Evolutionary conservation across 2,113 vertebrate species (phyloP).

Genomic region (Sapayoa aenigma): DNA sequence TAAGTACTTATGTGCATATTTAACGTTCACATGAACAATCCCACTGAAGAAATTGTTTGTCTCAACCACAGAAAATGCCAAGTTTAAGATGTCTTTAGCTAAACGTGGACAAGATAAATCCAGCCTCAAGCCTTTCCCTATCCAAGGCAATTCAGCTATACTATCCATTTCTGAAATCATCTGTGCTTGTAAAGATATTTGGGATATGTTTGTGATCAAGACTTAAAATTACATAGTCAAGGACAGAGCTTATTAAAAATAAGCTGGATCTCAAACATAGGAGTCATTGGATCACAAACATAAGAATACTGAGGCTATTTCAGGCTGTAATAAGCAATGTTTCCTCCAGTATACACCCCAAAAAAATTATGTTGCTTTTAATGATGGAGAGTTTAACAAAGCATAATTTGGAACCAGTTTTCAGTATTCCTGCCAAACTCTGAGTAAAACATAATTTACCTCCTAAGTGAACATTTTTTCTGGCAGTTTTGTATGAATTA

Average conservation of each 20-base stretch:
- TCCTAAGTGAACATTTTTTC: conserved; percentile 59
- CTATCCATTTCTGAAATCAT: not conserved
- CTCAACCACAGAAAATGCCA: not conserved
- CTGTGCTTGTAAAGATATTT: not conserved
- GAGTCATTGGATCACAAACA: not conserved
- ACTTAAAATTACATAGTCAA: not conserved
- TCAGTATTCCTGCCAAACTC: conserved; percentile 44
- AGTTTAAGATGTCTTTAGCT: not conserved
- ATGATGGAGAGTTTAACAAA: conserved; percentile 47
- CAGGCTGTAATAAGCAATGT: not conserved
- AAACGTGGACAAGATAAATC: not conserved
- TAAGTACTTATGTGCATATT: not conserved
- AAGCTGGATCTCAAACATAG: not conserved
- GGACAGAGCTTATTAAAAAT: not conserved
- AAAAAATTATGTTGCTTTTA: conserved; percentile 43
- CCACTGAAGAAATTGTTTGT: not conserved
- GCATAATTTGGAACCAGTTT: conserved; percentile 50
- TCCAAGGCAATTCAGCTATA: not conserved
- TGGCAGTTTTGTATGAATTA: conserved; percentile 57
- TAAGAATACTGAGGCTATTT: not conserved
- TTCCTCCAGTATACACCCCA: not conserved
- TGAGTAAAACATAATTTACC: conserved; percentile 58
- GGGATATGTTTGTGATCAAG: not conserved
- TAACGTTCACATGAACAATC: not conserved
- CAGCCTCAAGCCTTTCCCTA: not conserved